Evolutionary conservation across 2,113 vertebrate species (phyloP).

Genomic region (Ophiodon elongatus): DNA sequence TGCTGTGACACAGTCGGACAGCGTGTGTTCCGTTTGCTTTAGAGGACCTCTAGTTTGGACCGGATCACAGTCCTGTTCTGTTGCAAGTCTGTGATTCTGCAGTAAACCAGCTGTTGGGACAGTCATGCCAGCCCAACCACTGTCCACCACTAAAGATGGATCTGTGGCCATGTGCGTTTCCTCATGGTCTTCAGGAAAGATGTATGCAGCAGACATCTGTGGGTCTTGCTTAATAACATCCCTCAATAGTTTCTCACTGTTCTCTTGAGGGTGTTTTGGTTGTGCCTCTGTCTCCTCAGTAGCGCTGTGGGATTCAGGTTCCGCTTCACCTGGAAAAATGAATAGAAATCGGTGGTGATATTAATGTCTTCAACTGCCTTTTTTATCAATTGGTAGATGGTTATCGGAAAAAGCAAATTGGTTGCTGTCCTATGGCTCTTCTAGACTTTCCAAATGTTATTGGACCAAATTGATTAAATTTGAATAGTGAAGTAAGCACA

Average conservation of each 20-base stretch:
- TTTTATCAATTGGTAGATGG: neutral
- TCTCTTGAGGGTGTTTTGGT: conserved; percentile 42
- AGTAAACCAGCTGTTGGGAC: conserved; percentile 27
- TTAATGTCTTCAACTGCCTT: neutral
- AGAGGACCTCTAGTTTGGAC: conserved; percentile 19
- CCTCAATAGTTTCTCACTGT: conserved; percentile 60
- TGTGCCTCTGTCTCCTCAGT: conserved; percentile 33
- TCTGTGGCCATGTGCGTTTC: conserved; percentile 35
- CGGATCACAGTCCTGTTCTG: conserved; percentile 48
- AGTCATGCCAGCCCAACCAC: conserved; percentile 32
- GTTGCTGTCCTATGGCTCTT: too few species aligned
- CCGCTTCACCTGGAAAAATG: conserved; percentile 38
- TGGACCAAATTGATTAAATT: too few species aligned
- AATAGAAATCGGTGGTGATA: neutral
- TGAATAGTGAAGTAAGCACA: too few species aligned
- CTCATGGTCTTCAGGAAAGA: conserved; percentile 51
- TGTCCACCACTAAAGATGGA: conserved; percentile 34
- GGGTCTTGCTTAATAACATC: conserved; percentile 46
- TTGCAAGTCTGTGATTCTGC: conserved; percentile 32
- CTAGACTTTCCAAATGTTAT: too few species aligned
- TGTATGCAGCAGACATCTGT: conserved; percentile 33
- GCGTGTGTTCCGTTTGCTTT: conserved; percentile 9
- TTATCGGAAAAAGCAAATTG: too few species aligned
- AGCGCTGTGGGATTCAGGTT: conserved; percentile 10
- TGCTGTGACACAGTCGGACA: conserved; percentile 18